Conservation (phyloP, 23 tunicate genomes). For the Ciona savignyi region DNA sequence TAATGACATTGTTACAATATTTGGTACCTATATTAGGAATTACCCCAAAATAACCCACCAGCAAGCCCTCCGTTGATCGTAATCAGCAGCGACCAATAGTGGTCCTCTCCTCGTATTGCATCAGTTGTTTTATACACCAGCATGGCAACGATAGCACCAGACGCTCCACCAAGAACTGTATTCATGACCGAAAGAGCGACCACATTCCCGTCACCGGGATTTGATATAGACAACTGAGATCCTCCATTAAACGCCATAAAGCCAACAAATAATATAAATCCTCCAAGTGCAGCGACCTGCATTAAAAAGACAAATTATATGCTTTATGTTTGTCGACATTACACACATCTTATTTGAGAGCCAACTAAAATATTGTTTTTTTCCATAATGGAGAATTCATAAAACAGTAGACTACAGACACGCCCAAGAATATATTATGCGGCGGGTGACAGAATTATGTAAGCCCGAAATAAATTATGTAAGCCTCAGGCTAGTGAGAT, state of each 20-base stretch:
- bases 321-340: too few relatives aligned
- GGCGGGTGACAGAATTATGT: too few relatives aligned
- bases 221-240: constrained; percentile 59
- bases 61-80: constrained; percentile 81
- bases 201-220: constrained; percentile 42
- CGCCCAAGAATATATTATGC: too few relatives aligned
- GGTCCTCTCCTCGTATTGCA: constrained; percentile 49
- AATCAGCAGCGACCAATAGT: constrained; percentile 77
- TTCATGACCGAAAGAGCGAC: constrained; percentile 63
- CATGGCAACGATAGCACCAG: constrained; percentile 52
- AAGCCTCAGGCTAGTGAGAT: too few relatives aligned
- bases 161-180: constrained; percentile 67
- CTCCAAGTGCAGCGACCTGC: constrained; percentile 72
- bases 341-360: too few relatives aligned
- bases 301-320: too few relatives aligned
- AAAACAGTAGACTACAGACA: too few relatives aligned
- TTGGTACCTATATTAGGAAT: too few relatives aligned
- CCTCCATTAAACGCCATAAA: constrained; percentile 97
- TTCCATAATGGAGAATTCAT: too few relatives aligned
- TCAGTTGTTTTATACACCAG: constrained; percentile 34
- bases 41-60: constrained; percentile 34
- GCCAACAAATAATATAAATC: constrained; percentile 69
- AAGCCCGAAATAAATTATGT: too few relatives aligned
- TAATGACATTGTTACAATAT: too few relatives aligned
- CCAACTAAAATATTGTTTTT: too few relatives aligned